These are phyloP conservation scores for Ennomos fuscantarius DNA, from an alignment of 2,888 invertebrate species.

Conservation along the genomic window DNA sequence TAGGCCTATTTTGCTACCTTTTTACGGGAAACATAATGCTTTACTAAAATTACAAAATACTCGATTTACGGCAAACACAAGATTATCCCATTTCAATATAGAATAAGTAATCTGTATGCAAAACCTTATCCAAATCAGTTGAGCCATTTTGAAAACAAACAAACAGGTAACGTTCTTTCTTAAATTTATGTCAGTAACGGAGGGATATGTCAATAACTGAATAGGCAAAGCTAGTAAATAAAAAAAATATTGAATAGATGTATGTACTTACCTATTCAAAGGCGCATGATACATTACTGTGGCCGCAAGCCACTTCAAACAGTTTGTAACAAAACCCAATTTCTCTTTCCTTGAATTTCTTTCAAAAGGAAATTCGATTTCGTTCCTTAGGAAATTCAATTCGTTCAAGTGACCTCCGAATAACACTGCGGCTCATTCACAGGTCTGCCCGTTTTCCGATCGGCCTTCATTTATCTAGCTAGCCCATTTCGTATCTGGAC, in stretches of 20 bases:
- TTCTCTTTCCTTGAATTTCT: constrained; percentile 21
- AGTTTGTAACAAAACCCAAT: constrained; percentile 24
- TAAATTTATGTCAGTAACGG: no score
- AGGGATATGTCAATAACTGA: background rate
- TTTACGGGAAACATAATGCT: no score
- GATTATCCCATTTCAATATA: no score
- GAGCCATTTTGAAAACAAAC: no score
- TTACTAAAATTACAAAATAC: no score
- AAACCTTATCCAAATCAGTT: no score
- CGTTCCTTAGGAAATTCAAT: constrained; percentile 25
- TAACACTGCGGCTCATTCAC: constrained; percentile 12
- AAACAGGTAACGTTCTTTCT: no score
- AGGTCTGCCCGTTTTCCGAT: constrained; percentile 15
- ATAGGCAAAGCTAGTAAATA: background rate
- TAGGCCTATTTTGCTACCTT: no score
- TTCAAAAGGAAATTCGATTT: constrained; percentile 27
- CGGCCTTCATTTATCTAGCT: constrained; percentile 30
- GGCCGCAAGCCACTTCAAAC: constrained; percentile 11
- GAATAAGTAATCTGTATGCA: no score
- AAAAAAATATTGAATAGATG: constrained; percentile 2
- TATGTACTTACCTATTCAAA: background rate
- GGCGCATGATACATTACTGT: constrained; percentile 7
- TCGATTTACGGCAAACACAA: no score
- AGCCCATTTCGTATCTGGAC: constrained; percentile 18
- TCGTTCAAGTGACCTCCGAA: constrained; percentile 21